phyloP scores from a whole-genome alignment of 2,113 vertebrate species.

The Axis porcinus region DNA sequence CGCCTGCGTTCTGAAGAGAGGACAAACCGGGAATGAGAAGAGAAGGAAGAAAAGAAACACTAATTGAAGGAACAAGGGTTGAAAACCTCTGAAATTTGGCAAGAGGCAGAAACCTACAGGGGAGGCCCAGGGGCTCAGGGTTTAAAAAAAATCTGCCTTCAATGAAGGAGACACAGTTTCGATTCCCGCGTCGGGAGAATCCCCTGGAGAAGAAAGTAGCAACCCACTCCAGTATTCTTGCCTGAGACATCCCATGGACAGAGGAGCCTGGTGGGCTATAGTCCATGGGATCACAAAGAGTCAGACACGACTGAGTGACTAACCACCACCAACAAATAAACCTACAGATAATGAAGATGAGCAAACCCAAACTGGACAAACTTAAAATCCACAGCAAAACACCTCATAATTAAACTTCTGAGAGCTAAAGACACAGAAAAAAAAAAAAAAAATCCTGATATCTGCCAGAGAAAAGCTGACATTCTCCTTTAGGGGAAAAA shows the following conservation, averaged over 20 bases:
- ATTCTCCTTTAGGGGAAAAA: neutral
- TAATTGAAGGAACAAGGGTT: neutral
- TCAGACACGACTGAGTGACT: neutral
- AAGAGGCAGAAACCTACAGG: neutral
- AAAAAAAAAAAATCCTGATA: neutral
- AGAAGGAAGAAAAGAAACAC: too few relatives aligned
- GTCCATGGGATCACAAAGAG: neutral
- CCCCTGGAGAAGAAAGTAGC: neutral
- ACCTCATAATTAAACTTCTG: neutral
- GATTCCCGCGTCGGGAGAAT: neutral
- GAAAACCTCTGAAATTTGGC: neutral
- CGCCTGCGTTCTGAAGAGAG: neutral
- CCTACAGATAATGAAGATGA: neutral
- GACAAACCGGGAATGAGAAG: neutral
- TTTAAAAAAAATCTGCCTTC: neutral
- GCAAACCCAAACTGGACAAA: neutral
- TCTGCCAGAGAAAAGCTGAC: neutral
- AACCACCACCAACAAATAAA: neutral
- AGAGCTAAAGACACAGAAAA: neutral
- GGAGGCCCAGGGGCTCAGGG: neutral
- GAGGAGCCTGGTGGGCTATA: neutral
- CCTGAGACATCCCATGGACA: neutral
- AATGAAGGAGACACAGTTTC: fast-evolving
- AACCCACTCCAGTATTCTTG: neutral
- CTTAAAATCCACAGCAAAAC: neutral